These are phyloP conservation scores for Celastrina argiolus DNA, from an alignment of 2,888 invertebrate species.

Conservation along the genomic window DNA sequence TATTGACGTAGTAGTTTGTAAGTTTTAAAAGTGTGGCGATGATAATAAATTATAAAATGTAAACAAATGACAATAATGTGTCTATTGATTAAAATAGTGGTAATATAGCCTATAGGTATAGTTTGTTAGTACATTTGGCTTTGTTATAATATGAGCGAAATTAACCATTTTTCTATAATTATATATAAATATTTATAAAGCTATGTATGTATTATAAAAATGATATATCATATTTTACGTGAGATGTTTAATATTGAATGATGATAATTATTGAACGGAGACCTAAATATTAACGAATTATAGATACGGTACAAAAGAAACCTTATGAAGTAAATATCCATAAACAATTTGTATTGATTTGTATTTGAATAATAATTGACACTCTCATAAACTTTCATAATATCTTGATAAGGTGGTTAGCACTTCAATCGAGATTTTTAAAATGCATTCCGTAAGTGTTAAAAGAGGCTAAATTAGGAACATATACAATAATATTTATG, in stretches of 20 bases:
- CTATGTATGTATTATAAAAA: not conserved
- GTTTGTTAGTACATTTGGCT: slow-evolving; percentile 11
- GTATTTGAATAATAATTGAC: too few species aligned
- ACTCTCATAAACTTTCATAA: not conserved
- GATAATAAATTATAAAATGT: slow-evolving; percentile 15
- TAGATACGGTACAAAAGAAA: not conserved
- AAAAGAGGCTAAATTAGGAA: not conserved
- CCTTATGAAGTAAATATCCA: not conserved
- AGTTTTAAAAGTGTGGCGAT: slow-evolving; percentile 12
- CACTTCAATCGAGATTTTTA: not conserved
- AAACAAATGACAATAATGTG: slow-evolving; percentile 16
- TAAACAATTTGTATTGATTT: not conserved
- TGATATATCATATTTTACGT: not conserved
- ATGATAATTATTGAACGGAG: not conserved
- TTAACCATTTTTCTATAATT: not conserved
- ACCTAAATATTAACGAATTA: not conserved
- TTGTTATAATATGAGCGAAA: not conserved
- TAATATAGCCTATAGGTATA: not conserved
- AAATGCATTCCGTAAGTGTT: not conserved
- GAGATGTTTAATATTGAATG: not conserved
- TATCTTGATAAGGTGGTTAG: not conserved
- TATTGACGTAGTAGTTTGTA: not conserved
- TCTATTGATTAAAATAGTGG: slow-evolving; percentile 14
- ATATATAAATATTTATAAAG: not conserved
- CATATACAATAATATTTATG: not conserved